phyloP scores from a whole-genome alignment of 1,140 invertebrate species.

The Drosophila sulfurigaster region DNA sequence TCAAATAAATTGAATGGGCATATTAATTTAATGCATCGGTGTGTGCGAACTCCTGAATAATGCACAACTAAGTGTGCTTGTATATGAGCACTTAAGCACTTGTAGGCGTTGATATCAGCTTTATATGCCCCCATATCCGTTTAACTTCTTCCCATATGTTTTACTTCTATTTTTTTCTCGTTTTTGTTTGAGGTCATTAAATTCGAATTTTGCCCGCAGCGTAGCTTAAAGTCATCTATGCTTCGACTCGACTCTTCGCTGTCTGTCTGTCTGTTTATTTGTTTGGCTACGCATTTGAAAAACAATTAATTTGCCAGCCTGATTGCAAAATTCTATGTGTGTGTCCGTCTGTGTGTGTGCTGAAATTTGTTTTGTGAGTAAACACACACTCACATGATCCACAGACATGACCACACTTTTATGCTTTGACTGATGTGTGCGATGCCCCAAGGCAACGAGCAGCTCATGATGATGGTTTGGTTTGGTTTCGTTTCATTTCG shows the following conservation, averaged over 20 bases:
- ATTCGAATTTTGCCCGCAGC: conserved; percentile 2
- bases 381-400: conserved; percentile 58
- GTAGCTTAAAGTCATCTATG: conserved; percentile 11
- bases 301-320: conserved; percentile 71
- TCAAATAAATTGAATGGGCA: conserved; percentile 51
- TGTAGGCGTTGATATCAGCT: conserved; percentile 22
- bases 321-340: conserved; percentile 62
- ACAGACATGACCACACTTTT: conserved; percentile 71
- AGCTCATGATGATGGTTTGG: conserved; percentile 43
- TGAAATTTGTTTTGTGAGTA: conserved; percentile 72
- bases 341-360: conserved; percentile 28
- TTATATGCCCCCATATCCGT: conserved; percentile 9
- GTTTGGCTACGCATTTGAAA: conserved; percentile 72
- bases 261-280: conserved; percentile 51
- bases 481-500: no score
- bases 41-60: conserved; percentile 28
- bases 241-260: neutral
- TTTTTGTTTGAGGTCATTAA: neutral
- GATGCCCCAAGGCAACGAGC: conserved; percentile 1
- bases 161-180: neutral
- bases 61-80: conserved; percentile 12
- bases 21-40: conserved; percentile 42
- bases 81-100: conserved; percentile 9
- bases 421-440: conserved; percentile 69
- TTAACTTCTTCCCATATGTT: conserved; percentile 10